phyloP scores from a whole-genome alignment of 2,113 vertebrate genomes.

The Tonatia bakeri region DNA sequence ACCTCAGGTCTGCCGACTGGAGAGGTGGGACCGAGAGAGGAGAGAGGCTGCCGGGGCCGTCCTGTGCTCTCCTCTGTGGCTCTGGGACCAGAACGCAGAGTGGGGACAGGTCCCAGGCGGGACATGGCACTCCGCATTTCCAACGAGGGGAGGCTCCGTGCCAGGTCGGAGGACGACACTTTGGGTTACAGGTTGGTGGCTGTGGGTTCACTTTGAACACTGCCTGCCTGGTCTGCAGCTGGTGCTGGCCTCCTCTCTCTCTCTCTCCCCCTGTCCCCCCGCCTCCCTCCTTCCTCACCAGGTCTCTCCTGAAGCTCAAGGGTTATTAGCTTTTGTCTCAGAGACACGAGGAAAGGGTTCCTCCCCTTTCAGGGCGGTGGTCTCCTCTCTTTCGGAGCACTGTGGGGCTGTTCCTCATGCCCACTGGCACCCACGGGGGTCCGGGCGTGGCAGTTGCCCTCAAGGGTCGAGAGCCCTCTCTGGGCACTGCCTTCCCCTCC shows the following conservation, averaged over 20 bases:
- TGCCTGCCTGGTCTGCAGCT: background rate
- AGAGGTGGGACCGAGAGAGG: background rate
- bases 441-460: background rate
- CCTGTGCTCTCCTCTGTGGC: background rate
- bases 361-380: background rate
- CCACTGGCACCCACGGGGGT: background rate
- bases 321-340: background rate
- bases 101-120: background rate
- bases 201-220: fast-evolving
- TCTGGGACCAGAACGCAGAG: background rate
- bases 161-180: background rate
- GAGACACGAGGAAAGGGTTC: background rate
- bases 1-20: background rate
- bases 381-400: background rate
- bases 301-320: background rate
- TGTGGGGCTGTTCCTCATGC: background rate
- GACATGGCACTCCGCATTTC: background rate
- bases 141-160: no score
- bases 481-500: background rate
- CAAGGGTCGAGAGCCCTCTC: background rate
- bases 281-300: background rate
- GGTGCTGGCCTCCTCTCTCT: background rate
- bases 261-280: background rate
- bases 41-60: no score
- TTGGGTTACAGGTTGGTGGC: background rate